Percentiles rank a stretch among this genome's conserved stretches.
Evolutionary conservation across 1,140 invertebrate species (phyloP).

Genomic region (Alviniconcha marisindica): DNA sequence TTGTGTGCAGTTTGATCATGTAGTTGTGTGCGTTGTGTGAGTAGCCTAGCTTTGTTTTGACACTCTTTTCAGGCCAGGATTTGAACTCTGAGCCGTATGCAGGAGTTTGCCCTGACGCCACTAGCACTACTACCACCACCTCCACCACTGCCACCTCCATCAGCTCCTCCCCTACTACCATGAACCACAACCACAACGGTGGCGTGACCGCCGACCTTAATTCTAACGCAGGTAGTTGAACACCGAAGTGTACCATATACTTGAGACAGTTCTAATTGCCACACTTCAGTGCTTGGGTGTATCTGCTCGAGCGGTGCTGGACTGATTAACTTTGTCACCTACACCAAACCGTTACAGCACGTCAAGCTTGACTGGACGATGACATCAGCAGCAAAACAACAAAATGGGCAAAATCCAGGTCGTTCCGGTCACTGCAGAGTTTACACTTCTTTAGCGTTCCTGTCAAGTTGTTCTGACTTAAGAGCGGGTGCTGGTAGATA

Average conservation of each 20-base stretch:
- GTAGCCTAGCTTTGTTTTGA: slow-evolving; percentile 13
- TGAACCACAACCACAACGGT: slow-evolving; percentile 2
- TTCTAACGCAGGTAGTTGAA: slow-evolving; percentile 26
- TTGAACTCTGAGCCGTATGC: slow-evolving; percentile 7
- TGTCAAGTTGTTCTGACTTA: too few species aligned
- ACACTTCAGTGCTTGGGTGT: background rate
- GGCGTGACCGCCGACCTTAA: background rate
- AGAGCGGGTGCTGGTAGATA: too few species aligned
- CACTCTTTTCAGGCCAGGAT: slow-evolving; percentile 26
- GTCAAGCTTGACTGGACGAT: background rate
- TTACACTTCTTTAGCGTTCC: too few species aligned
- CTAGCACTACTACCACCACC: background rate
- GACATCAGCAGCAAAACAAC: background rate
- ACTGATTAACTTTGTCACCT: background rate
- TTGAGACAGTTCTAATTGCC: background rate
- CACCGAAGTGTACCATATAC: background rate
- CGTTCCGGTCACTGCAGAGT: too few species aligned
- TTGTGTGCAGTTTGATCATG: background rate
- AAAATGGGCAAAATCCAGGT: background rate
- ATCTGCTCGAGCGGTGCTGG: background rate
- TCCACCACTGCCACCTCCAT: slow-evolving; percentile 1
- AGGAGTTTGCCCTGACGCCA: background rate
- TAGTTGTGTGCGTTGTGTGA: background rate
- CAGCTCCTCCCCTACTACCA: background rate
- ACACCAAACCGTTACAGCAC: background rate